Evolutionary conservation across 1,140 invertebrate genomes (phyloP).

Genomic region (Hypothenemus hampei): DNA sequence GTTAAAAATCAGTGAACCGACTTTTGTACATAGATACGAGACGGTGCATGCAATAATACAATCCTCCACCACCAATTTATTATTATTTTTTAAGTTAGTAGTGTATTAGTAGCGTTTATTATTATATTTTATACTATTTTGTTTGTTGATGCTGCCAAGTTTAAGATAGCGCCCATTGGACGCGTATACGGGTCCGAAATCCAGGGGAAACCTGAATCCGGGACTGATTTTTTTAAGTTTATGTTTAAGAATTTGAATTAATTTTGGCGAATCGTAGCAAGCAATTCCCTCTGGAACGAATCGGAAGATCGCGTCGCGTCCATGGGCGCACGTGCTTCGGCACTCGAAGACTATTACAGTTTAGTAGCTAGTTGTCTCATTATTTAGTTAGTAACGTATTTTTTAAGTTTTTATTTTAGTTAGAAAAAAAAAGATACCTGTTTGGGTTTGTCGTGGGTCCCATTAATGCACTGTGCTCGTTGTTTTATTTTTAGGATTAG

Average conservation of each 20-base stretch:
- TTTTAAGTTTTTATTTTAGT: slow-evolving; percentile 25
- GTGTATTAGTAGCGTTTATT: slow-evolving; percentile 39
- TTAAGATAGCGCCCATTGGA: slow-evolving; percentile 45
- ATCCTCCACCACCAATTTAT: slow-evolving; percentile 34
- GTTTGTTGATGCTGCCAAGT: slow-evolving; percentile 48
- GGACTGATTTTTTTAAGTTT: too few species aligned
- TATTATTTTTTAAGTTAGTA: slow-evolving; percentile 45
- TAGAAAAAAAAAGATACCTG: too few species aligned
- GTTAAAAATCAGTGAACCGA: slow-evolving; percentile 23
- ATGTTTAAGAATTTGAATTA: too few species aligned
- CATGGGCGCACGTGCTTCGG: slow-evolving; percentile 15
- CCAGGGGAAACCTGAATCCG: too few species aligned
- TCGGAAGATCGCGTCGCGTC: too few species aligned
- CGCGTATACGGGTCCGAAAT: too few species aligned
- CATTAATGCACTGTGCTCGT: slow-evolving; percentile 11
- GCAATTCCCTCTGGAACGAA: too few species aligned
- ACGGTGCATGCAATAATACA: slow-evolving; percentile 45
- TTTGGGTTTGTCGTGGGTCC: slow-evolving; percentile 12
- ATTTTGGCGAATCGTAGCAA: too few species aligned
- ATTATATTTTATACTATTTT: too few species aligned
- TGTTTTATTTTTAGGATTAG: too few species aligned
- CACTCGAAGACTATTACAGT: slow-evolving; percentile 38
- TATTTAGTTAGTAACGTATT: slow-evolving; percentile 27
- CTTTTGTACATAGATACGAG: slow-evolving; percentile 36
- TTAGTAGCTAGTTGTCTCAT: slow-evolving; percentile 37